A percentile compares a stretch with the other conserved stretches of the same genome.
phyloP scores from a whole-genome alignment of 2,797 vertebrate species.

The Strix occidentalis region DNA sequence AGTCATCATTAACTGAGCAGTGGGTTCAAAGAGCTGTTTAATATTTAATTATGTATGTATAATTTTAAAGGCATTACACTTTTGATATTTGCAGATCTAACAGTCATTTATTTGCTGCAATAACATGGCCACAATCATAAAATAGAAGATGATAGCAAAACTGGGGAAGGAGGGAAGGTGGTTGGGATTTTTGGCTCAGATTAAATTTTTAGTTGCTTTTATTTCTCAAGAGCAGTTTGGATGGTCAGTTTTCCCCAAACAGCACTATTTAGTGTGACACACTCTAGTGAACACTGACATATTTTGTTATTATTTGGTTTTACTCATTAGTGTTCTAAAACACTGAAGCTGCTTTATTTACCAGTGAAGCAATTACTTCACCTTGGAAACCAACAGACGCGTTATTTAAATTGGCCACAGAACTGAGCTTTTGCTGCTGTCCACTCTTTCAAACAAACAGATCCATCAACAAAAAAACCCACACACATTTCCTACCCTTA shows the following conservation, averaged over 20 bases:
- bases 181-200: neutral
- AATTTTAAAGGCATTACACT: slow-evolving; percentile 17
- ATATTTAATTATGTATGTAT: neutral
- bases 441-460: neutral
- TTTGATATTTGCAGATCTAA: neutral
- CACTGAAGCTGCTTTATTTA: neutral
- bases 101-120: neutral
- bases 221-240: neutral
- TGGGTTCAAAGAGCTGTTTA: slow-evolving; percentile 1
- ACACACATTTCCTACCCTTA: neutral
- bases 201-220: neutral
- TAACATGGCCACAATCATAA: neutral
- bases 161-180: neutral
- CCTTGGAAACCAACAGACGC: slow-evolving; percentile 48
- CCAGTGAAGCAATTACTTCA: slow-evolving; percentile 48
- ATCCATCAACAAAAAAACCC: neutral
- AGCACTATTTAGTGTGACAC: neutral
- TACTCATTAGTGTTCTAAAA: neutral
- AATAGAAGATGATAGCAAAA: neutral
- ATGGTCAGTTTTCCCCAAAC: neutral
- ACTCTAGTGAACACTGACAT: neutral
- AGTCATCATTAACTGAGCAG: neutral
- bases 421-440: slow-evolving; percentile 23
- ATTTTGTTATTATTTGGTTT: neutral
- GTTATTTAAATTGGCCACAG: slow-evolving; percentile 43